These are phyloP conservation scores for Trissoscelio sp. DNA, from an alignment of 2,888 invertebrate genomes.

Conservation along the genomic window DNA sequence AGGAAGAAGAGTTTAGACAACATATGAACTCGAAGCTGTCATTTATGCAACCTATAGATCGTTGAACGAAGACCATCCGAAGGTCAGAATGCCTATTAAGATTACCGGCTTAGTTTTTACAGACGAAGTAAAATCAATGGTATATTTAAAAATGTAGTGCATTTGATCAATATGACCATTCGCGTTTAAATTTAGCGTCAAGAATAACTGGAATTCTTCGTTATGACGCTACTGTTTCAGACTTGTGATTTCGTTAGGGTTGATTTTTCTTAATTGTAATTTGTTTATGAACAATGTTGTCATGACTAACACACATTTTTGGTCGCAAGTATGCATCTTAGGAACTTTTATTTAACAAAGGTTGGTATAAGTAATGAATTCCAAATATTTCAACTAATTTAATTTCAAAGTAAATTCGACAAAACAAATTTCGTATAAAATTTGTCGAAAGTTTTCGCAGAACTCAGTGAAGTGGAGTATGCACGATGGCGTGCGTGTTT, in stretches of 20 bases:
- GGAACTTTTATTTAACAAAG: neutral
- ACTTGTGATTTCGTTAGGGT: neutral
- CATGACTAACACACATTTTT: neutral
- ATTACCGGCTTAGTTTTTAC: constrained; percentile 5
- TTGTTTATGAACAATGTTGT: neutral
- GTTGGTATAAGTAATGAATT: constrained; percentile 8
- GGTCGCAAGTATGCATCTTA: too few species aligned
- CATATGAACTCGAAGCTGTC: constrained; percentile 5
- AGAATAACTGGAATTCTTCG: constrained; percentile 4
- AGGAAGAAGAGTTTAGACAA: constrained; percentile 7
- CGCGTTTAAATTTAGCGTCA: neutral
- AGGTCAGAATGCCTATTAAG: constrained; percentile 33
- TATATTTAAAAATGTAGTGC: constrained; percentile 3
- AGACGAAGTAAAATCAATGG: constrained; percentile 18
- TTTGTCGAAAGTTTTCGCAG: constrained; percentile 10
- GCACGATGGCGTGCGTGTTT: neutral
- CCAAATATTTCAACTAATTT: constrained; percentile 5
- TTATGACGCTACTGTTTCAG: neutral
- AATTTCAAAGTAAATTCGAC: constrained; percentile 5
- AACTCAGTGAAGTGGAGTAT: neutral
- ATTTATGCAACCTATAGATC: constrained; percentile 36
- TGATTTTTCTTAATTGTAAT: neutral
- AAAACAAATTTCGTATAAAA: neutral
- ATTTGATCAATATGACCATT: neutral
- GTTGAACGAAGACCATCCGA: constrained; percentile 42